These are phyloP conservation scores for Plotosus lineatus DNA, from an alignment of 2,113 vertebrate species.

Conservation along the genomic window DNA sequence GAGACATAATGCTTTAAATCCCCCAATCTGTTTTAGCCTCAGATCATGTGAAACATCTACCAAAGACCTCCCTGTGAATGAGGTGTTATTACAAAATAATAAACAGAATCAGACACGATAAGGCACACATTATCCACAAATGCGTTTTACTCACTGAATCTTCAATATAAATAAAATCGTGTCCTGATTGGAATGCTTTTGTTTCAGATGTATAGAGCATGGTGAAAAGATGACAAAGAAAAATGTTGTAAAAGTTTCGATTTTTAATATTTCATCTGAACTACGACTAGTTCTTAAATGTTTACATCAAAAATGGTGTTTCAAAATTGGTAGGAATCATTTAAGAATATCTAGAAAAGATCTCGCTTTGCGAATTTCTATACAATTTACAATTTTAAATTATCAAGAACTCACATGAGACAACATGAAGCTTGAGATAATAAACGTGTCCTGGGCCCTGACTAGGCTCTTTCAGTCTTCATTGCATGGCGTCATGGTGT, in stretches of 20 bases:
- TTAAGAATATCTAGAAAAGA: constrained; percentile 9
- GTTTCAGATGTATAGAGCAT: constrained; percentile 35
- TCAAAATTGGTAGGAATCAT: constrained; percentile 30
- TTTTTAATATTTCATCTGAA: constrained; percentile 53
- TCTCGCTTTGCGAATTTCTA: constrained; percentile 3
- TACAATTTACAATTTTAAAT: not conserved
- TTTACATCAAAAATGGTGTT: constrained; percentile 44
- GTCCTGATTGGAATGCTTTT: not conserved
- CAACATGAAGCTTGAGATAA: not conserved
- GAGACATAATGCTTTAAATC: not conserved
- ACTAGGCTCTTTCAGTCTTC: constrained; percentile 56
- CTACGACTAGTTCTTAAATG: constrained; percentile 58
- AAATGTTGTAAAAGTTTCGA: constrained; percentile 51
- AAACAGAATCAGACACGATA: too few species aligned
- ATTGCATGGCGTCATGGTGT: constrained; percentile 54
- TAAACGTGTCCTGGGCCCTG: constrained; percentile 36
- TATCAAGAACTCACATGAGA: not conserved
- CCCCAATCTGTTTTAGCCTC: not conserved
- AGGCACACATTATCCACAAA: too few species aligned
- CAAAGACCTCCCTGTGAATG: not conserved
- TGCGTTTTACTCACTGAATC: not conserved
- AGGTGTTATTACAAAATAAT: not conserved
- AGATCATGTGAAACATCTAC: not conserved
- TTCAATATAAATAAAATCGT: not conserved
- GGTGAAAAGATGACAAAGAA: constrained; percentile 23